Conservation (phyloP, 2,888 invertebrate genomes). For the Fragum fragum region DNA sequence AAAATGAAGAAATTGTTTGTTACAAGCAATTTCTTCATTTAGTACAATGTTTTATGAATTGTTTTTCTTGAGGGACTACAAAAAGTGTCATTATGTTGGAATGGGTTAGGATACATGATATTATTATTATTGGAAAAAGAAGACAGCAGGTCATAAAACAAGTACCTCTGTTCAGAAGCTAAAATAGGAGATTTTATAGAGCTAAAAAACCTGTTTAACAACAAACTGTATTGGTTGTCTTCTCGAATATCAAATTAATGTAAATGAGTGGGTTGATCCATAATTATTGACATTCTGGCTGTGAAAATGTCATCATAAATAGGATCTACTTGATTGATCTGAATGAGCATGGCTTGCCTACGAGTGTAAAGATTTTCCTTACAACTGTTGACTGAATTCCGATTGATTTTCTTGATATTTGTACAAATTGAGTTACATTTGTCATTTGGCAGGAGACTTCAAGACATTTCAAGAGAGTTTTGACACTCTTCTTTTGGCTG, state of each 20-base stretch:
- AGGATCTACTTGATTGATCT: neutral
- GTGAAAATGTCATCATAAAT: conserved; percentile 14
- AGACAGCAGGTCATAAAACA: no score
- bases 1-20: no score
- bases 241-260: neutral
- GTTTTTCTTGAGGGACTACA: no score
- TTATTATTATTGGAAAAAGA: no score
- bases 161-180: no score
- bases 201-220: no score
- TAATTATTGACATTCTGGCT: neutral
- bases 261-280: conserved; percentile 3
- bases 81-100: no score
- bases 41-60: no score
- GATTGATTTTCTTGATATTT: conserved; percentile 11
- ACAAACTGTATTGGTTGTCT: neutral
- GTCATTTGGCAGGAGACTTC: neutral
- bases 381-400: neutral
- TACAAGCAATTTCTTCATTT: no score
- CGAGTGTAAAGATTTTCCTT: neutral
- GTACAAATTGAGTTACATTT: neutral
- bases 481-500: neutral
- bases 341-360: neutral
- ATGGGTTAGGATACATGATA: no score
- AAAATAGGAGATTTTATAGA: no score
- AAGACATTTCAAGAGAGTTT: neutral